Conservation (phyloP, 2,113 vertebrate genomes). For the Axis porcinus region DNA sequence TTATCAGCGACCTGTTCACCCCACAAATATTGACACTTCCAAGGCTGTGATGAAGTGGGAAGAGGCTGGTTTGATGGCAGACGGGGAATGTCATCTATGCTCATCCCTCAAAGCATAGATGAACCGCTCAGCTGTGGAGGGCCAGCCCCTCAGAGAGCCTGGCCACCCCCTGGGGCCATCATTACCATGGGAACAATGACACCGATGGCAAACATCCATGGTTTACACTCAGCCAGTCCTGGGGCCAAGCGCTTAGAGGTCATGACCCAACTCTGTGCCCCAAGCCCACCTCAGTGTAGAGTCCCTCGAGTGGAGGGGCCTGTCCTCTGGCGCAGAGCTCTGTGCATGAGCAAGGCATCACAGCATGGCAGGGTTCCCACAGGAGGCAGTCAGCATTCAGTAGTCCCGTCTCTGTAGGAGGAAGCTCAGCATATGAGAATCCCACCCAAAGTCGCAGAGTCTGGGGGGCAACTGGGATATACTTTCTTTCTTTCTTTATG, state of each 20-base stretch:
- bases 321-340: neutral
- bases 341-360: rapidly evolving
- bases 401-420: rapidly evolving
- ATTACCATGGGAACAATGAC: rapidly evolving
- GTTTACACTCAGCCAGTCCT: no score
- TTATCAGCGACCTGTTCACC: neutral
- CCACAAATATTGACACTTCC: slow-evolving; percentile 27
- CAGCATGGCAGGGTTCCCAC: rapidly evolving
- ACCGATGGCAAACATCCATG: rapidly evolving
- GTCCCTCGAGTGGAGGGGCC: rapidly evolving
- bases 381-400: no score
- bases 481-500: neutral
- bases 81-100: no score
- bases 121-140: rapidly evolving
- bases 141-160: no score
- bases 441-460: neutral
- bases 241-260: rapidly evolving
- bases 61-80: neutral
- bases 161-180: rapidly evolving
- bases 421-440: neutral
- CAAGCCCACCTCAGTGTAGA: neutral
- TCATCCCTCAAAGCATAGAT: neutral
- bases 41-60: neutral
- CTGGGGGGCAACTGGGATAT: neutral
- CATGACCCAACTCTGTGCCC: neutral